Evolutionary conservation across 2,113 vertebrate species (phyloP).

Genomic region (Tenebrosternarchus preto): DNA sequence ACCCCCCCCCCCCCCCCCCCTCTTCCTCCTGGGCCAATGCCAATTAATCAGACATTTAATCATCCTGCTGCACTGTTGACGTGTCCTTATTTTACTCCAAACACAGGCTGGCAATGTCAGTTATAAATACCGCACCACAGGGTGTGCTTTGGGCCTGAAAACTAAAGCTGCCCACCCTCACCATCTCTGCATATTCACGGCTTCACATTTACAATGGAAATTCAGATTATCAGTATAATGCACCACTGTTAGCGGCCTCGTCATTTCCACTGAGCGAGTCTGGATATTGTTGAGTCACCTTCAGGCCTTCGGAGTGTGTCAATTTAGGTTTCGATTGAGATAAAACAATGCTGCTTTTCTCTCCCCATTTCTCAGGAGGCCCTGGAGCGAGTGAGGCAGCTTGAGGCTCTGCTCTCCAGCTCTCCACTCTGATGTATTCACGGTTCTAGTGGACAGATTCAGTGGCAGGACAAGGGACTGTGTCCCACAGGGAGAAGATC

Average conservation of each 20-base stretch:
- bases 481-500: constrained; percentile 8
- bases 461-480: constrained; percentile 17
- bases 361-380: neutral
- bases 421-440: constrained; percentile 33
- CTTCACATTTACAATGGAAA: constrained; percentile 35
- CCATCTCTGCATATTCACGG: constrained; percentile 34
- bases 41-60: constrained; percentile 61
- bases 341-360: constrained; percentile 31
- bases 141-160: constrained; percentile 51
- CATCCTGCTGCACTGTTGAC: constrained; percentile 48
- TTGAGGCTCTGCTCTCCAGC: constrained; percentile 15
- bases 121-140: constrained; percentile 58
- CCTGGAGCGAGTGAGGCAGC: constrained; percentile 6
- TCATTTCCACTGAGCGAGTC: constrained; percentile 30
- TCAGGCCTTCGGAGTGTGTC: constrained; percentile 4
- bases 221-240: constrained; percentile 29
- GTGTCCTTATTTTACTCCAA: constrained; percentile 61
- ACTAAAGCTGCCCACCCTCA: constrained; percentile 37
- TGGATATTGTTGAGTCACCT: constrained; percentile 15
- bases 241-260: constrained; percentile 9
- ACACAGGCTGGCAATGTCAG: constrained; percentile 57
- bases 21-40: constrained; percentile 48
- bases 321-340: constrained; percentile 13
- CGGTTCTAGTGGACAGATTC: constrained; percentile 24
- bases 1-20: constrained; percentile 1